Evolutionary conservation across 2,797 vertebrate species (phyloP), one percentile per base, ranked within the genome.

Genomic region (Meda fulgida): DNA sequence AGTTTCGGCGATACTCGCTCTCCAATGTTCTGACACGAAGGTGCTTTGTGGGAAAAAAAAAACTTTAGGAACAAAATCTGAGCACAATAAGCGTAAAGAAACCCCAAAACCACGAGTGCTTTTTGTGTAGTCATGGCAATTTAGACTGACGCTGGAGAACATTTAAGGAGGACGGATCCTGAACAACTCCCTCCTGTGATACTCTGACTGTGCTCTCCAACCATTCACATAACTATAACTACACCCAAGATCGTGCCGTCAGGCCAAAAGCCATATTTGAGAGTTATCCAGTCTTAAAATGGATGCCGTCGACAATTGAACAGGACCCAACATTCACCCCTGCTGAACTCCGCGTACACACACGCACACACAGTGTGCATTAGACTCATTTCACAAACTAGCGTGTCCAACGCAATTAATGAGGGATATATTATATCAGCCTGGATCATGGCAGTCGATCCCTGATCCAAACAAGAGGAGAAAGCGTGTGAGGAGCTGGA

Each of bases 111-210:
- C 31, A 66, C n/a, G 19, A 70, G 66, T 34, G 71, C 7, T 85
- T 85, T 77, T 69, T 77, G 65, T 77, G 84, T 81, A 76, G 78
- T 77, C 79, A 81, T 85, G 79, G 84, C 14, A 81, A 85, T 81
- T 53, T 34, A 76, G 36, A 38, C 60, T 21, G 78, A 81, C 79
- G 71, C 78, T 55, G 71, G 8, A 43, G 73, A 72, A 86, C 71
- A 83, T 67, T 82, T 43, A 66, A 81, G 60, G 38, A 23, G 21
- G 38, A 85, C 11, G n/a, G 26, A 26, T 13, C 8, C 58, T 38
- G 23, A 79, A 58, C 48, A 51, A 67, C 69, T 46, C 43, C 58
- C 18, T 23, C 5, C 19, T 60, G 55, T 7, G 38, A 23, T 10
- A 60, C 23, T 71, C 60, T 71, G 16, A 14, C 85, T 63, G 80